phyloP scores from a whole-genome alignment of 2,113 vertebrate species.

The Bufo bufo region DNA sequence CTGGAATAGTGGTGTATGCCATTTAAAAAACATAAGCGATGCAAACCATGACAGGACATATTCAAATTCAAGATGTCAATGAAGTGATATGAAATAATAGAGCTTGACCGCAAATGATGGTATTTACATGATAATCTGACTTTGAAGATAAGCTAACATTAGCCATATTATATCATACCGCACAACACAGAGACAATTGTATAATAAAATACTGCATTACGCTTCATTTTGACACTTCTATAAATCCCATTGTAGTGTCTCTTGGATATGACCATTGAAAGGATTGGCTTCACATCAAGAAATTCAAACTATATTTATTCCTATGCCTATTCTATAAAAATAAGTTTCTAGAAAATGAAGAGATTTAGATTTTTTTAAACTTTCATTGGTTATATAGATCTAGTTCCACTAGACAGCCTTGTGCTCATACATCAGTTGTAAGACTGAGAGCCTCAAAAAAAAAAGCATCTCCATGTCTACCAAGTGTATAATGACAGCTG shows the following conservation, averaged over 20 bases:
- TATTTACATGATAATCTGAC: slow-evolving; percentile 18
- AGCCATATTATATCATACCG: neutral
- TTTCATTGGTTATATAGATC: neutral
- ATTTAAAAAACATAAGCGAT: neutral
- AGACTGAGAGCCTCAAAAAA: neutral
- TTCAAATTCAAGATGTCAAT: slow-evolving; percentile 24
- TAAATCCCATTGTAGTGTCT: neutral
- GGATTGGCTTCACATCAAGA: neutral
- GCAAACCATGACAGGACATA: neutral
- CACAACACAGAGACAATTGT: neutral
- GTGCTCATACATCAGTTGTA: neutral
- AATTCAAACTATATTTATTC: neutral
- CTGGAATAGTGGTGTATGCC: neutral
- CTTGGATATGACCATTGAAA: neutral
- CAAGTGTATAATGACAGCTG: slow-evolving; percentile 23
- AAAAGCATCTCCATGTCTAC: neutral
- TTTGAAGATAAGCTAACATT: neutral
- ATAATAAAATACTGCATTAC: neutral
- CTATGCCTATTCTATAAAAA: neutral
- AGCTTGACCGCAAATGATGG: neutral
- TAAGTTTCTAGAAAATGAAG: neutral
- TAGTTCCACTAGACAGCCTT: neutral
- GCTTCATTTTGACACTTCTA: neutral
- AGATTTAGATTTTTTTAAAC: neutral
- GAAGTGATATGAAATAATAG: slow-evolving; percentile 3